Base-by-base conservation (phyloP, 2,113 vertebrate genomes). In the Tetraodon nigroviridis region DNA sequence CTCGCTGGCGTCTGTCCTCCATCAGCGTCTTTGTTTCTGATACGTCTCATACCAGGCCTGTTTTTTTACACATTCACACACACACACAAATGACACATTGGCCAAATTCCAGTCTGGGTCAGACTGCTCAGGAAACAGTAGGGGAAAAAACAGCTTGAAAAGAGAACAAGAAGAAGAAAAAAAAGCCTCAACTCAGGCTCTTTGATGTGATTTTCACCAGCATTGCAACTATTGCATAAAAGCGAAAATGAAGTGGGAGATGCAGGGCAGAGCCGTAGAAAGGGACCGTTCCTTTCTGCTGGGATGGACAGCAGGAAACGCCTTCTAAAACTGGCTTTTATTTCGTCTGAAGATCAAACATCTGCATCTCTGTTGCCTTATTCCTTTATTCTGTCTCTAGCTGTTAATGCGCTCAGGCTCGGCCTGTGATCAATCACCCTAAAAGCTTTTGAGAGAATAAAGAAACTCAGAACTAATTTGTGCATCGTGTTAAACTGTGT, bases 401-500 rank as follows among this genome's bases (percentile, higher is more conserved):
- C 58, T 67, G 49, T 79, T 71, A 64, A 72, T 73, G 48, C 76
- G 80, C 74, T 79, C 71, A 83, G 60, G 47, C 64, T 49, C 50
- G 73, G 70, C 53, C 67, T 68, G 71, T 62, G 70, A 61, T 72
- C 75, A 84, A 83, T 83, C 57, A 68, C 81, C 74, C 84, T 85
- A 68, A 85, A 84, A 71, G 73, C 54, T 70, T 70, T 46, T 46
- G 48, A 63, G 64, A 75, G 64, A 75, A 80, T 84, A 77, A 84
- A 84, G 66, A 60, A 81, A 77, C 69, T 55, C 70, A 61, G 75
- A 84, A 85, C 71, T 50, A 77, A 80, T 84, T 84, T 71, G 75
- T 47, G 51, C 24, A 27, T 13, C 46, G 73, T 81, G 72, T 85
- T 73, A 81, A 84, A 78, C 76, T 83, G 65, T 73, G 44, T 46